Base-by-base conservation (phyloP, 2,113 vertebrate species). In the Mastomys natalensis region DNA sequence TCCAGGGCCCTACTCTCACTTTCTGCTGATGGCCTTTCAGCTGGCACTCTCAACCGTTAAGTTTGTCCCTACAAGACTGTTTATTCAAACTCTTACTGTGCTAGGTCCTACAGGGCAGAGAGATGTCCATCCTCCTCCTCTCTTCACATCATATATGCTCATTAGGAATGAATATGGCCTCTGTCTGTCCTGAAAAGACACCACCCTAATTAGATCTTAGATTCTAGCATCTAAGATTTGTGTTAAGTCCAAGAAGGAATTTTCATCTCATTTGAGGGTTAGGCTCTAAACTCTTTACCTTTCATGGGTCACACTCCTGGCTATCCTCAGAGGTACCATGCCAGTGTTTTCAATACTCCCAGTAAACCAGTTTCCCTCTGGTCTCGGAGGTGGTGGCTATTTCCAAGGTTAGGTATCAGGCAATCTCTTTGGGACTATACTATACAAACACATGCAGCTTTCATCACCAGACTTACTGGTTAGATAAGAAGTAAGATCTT, bases 101-200 rank as follows among this genome's bases (percentile, higher is more conserved):
- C 9, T 22, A 0, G 15, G 12, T 17, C 29, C 40, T 74, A 10
- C 5, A 29, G 45, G 24, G 5, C 80, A 7, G 2, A 40, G 0
- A 3, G 4, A 7, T 26, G 21, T 11, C 80, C 17, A 31, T 22
- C 37, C 8, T 4, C 2, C 5, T 21, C 62, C 48, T 76, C 16
- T 29, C 7, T 66, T 48, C 17, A 45, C 1, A 45, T 29, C 40
- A 48, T 4, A 7, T 9, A 43, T 3, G 16, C 26, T 76, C 53
- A 37, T 15, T 2, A 60, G 66, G 26, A 82, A 73, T 37, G 68
- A 85, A 85, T 19, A 60, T 60, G 53, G 17, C 55, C 26, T 70
- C 91, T 40, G 45, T 24, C 40, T 73, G 4, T 68, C 55, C 81
- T 43, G 53, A 8, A 58, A 95, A 60, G 43, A n/a, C 21, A 66